Percentiles rank a stretch among this genome's conserved stretches.
These are phyloP conservation scores for Sanderia malayensis DNA, from an alignment of 30 jellyfish, hydroid and myxozoan species.

Conservation along the genomic window DNA sequence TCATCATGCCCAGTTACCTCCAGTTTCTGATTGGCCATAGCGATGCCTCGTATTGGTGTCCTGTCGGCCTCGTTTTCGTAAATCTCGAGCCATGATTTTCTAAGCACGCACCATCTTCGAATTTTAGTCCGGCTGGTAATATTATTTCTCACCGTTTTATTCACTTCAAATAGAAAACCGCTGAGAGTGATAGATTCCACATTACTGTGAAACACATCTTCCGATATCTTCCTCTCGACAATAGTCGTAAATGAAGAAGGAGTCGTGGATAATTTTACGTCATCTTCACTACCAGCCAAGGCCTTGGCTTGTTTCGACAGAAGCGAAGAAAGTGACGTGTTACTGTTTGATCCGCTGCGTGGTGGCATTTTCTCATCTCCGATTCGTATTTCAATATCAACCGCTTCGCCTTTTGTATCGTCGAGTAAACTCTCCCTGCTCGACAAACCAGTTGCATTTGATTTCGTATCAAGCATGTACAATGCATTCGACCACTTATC, in stretches of 20 bases:
- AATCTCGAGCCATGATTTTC: conserved; percentile 65
- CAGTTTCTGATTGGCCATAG: conserved; percentile 28
- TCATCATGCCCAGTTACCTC: conserved; percentile 44
- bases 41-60: conserved; percentile 49
- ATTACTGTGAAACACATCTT: conserved; percentile 29
- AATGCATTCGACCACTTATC: conserved; percentile 85
- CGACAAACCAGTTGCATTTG: conserved; percentile 41
- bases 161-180: conserved; percentile 66
- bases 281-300: conserved; percentile 53
- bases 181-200: conserved; percentile 50
- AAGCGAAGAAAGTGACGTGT: conserved; percentile 47
- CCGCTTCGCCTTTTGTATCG: conserved; percentile 40
- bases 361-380: conserved; percentile 11
- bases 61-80: conserved; percentile 53
- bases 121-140: conserved; percentile 51
- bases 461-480: conserved; percentile 44
- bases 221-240: conserved; percentile 53
- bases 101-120: conserved; percentile 81
- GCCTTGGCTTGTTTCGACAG: conserved; percentile 40
- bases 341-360: conserved; percentile 47
- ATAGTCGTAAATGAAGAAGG: conserved; percentile 2
- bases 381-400: conserved; percentile 5
- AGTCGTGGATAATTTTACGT: conserved; percentile 13
- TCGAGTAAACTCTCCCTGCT: conserved; percentile 69
- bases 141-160: conserved; percentile 32